Evolutionary conservation across 2,888 invertebrate genomes (phyloP).

Genomic region (Aleiodes alternator): DNA sequence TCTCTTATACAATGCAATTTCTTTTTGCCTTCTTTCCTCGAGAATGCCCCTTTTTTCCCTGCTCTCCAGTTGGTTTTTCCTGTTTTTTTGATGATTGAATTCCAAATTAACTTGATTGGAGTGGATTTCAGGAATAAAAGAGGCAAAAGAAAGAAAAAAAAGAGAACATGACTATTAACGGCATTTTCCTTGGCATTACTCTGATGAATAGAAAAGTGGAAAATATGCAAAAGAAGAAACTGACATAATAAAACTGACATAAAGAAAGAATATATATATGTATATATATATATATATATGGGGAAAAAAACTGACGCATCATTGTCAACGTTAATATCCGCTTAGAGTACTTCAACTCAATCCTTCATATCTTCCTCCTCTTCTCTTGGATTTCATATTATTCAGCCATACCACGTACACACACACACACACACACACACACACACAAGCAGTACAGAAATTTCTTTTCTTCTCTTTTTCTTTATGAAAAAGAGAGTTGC

Average conservation of each 20-base stretch:
- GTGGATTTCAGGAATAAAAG: conserved; percentile 52
- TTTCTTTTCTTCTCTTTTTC: background rate
- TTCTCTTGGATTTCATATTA: conserved; percentile 26
- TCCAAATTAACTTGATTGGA: conserved; percentile 70
- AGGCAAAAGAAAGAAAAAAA: conserved; percentile 29
- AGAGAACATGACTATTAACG: conserved; percentile 47
- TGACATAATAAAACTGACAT: background rate
- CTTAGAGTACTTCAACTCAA: conserved; percentile 25
- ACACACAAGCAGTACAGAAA: no score
- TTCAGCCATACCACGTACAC: conserved; percentile 17
- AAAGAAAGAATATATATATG: no score
- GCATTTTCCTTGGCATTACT: no score
- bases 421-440: no score
- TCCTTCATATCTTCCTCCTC: conserved; percentile 2
- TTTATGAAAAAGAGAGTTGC: conserved; percentile 7
- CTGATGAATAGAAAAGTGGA: no score
- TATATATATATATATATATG: no score
- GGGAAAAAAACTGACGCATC: conserved; percentile 2
- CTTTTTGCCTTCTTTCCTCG: conserved; percentile 41
- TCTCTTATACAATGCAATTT: conserved; percentile 51
- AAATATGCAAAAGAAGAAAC: background rate
- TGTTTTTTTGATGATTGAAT: conserved; percentile 66
- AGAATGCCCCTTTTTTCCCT: background rate
- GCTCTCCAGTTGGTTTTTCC: conserved; percentile 38
- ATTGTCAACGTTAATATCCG: conserved; percentile 29